A percentile compares a stretch with the other conserved stretches of the same genome.
Conservation (phyloP, 2,888 invertebrate species). For the Hydropsyche betteni region DNA sequence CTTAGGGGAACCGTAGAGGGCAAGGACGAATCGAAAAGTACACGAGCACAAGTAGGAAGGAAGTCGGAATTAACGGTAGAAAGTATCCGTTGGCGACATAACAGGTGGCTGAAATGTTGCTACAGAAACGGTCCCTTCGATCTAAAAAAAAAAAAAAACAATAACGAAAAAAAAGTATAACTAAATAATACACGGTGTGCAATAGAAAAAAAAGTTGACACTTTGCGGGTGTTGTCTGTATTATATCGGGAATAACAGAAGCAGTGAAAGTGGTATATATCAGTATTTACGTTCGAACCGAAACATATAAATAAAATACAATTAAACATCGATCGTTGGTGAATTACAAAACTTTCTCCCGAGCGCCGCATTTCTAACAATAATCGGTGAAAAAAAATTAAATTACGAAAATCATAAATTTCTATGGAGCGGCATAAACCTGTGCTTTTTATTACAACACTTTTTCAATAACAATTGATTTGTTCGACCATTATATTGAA, state of each 20-base stretch:
- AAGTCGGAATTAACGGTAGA: conserved; percentile 48
- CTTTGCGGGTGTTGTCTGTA: neutral
- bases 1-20: neutral
- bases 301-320: conserved; percentile 23
- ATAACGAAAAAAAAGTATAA: no score
- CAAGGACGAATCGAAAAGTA: conserved; percentile 33
- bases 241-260: neutral
- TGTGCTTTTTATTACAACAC: no score
- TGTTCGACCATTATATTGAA: no score
- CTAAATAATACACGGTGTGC: no score
- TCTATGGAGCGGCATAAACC: no score
- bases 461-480: no score
- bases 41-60: conserved; percentile 33
- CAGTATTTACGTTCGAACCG: conserved; percentile 5
- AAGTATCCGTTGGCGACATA: conserved; percentile 48
- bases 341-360: conserved; percentile 29
- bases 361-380: conserved; percentile 11
- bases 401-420: no score
- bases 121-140: conserved; percentile 8
- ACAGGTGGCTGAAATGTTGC: conserved; percentile 44
- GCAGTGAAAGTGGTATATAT: conserved; percentile 18
- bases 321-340: conserved; percentile 13
- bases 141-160: neutral
- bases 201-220: neutral
- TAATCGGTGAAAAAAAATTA: conserved; percentile 6